Evolutionary conservation across 2,888 invertebrate genomes (phyloP).

Genomic region (Platycheirus rosarum): DNA sequence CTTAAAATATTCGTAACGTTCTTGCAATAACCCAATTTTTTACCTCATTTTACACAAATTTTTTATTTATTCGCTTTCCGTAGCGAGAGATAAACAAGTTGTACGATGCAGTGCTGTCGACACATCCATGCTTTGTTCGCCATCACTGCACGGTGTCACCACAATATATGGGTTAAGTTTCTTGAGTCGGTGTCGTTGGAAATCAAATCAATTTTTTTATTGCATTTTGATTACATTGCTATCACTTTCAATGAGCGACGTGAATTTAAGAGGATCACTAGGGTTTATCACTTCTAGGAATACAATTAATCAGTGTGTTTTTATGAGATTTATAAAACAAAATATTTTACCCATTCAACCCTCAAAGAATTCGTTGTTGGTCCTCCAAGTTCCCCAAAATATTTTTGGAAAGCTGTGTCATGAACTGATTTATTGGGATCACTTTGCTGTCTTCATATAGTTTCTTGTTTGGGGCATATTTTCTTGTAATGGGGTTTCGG

Average conservation of each 20-base stretch:
- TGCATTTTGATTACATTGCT: conserved; percentile 82
- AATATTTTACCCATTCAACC: conserved; percentile 87
- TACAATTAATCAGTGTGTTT: neutral
- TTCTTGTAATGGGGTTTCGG: no score
- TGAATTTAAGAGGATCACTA: conserved; percentile 76
- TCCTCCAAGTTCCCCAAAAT: no score
- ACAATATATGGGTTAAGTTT: conserved; percentile 68
- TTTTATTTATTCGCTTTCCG: no score
- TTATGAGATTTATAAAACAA: no score
- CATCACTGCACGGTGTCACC: conserved; percentile 66
- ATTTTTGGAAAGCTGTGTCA: no score
- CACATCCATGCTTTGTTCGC: conserved; percentile 65
- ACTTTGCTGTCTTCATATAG: no score
- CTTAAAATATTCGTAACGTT: no score
- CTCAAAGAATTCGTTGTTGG: conserved; percentile 88
- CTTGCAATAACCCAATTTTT: no score
- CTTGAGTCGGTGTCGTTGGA: conserved; percentile 78
- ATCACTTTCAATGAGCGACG: conserved; percentile 81
- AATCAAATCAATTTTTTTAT: conserved; percentile 81
- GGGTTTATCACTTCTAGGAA: conserved; percentile 42
- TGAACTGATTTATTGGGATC: no score
- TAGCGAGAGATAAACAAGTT: no score
- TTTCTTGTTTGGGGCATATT: no score
- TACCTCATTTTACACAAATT: no score
- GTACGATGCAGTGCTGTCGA: conserved; percentile 28